Evolutionary conservation across 2,888 invertebrate genomes (phyloP).

Genomic region (Bimastos eiseni): DNA sequence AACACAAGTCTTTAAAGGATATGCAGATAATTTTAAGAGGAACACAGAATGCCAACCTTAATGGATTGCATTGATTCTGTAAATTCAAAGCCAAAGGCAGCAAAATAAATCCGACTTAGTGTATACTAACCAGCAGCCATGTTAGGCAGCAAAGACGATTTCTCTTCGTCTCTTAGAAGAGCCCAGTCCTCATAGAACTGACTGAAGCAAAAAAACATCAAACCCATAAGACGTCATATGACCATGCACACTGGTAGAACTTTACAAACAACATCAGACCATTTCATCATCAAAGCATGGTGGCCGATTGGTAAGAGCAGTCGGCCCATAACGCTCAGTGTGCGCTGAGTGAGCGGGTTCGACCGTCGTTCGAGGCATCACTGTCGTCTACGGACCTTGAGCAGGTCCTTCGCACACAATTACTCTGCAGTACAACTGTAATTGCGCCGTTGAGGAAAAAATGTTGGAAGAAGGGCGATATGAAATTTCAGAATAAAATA

Average conservation of each 20-base stretch:
- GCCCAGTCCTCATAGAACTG: constrained; percentile 85
- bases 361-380: no score
- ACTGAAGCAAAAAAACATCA: constrained; percentile 49
- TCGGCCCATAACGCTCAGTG: no score
- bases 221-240: not conserved
- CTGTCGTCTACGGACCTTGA: no score
- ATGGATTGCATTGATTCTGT: not conserved
- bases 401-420: no score
- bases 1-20: not conserved
- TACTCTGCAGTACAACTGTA: no score
- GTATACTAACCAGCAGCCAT: constrained; percentile 76
- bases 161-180: constrained; percentile 79
- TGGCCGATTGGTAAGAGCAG: no score
- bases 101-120: not conserved
- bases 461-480: no score
- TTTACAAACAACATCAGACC: not conserved
- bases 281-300: no score
- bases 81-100: not conserved
- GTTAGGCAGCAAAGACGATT: constrained; percentile 77
- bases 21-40: not conserved
- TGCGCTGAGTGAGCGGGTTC: no score
- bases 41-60: not conserved
- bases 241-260: not conserved
- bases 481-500: no score
- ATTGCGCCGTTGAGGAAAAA: no score